Evolutionary conservation across 2,113 vertebrate genomes (phyloP).

Genomic region (Onychorhynchus coronatus): DNA sequence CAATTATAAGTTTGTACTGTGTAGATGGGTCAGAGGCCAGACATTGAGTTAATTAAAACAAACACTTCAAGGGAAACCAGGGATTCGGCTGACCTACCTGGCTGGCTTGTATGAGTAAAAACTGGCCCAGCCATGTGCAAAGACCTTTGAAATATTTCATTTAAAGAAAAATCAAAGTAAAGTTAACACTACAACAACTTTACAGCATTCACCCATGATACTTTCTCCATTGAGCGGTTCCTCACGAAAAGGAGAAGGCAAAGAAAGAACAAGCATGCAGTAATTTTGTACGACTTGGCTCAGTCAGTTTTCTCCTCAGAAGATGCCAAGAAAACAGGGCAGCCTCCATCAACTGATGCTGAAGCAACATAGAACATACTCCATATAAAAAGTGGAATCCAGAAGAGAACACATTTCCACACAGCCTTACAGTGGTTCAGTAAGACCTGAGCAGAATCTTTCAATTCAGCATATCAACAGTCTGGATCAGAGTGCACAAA

Average conservation of each 20-base stretch:
- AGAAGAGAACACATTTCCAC: background rate
- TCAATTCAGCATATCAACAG: background rate
- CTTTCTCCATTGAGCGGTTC: background rate
- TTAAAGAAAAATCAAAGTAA: background rate
- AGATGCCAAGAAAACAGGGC: background rate
- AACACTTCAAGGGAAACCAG: conserved; percentile 8
- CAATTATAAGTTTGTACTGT: background rate
- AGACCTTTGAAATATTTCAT: background rate
- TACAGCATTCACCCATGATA: background rate
- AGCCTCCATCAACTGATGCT: background rate
- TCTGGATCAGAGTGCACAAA: background rate
- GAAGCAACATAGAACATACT: background rate
- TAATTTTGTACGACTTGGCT: background rate
- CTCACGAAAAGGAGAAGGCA: background rate
- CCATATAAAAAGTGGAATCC: background rate
- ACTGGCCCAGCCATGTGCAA: background rate
- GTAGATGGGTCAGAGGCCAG: background rate
- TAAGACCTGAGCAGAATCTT: background rate
- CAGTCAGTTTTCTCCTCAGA: background rate
- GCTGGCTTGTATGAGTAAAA: background rate
- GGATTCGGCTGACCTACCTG: background rate
- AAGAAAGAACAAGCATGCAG: background rate
- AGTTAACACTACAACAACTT: background rate
- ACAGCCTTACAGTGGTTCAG: background rate
- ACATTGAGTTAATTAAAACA: conserved; percentile 16